These are phyloP conservation scores for Lasioglossum baleicum DNA, from an alignment of 1,140 invertebrate genomes.

Conservation along the genomic window DNA sequence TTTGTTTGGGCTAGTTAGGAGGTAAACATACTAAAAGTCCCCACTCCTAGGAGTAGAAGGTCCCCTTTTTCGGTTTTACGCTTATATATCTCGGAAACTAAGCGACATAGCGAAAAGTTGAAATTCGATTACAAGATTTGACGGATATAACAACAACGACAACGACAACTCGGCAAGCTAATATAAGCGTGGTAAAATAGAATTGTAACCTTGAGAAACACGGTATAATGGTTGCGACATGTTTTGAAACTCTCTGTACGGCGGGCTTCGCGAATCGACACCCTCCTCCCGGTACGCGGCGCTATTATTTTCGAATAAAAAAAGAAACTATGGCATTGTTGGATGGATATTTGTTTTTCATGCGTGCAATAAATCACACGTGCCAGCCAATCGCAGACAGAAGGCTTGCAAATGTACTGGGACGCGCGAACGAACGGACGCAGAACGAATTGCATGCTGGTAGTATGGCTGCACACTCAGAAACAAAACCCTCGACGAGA, in stretches of 20 bases:
- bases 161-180: no score
- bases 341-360: conserved; percentile 46
- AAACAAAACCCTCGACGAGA: conserved; percentile 1
- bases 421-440: conserved; percentile 24
- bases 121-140: no score
- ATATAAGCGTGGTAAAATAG: no score
- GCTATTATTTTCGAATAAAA: conserved; percentile 28
- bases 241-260: not conserved
- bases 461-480: not conserved
- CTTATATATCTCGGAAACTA: no score
- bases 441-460: conserved; percentile 39
- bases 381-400: conserved; percentile 37
- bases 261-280: conserved; percentile 22
- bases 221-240: no score
- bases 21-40: no score
- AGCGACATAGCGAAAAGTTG: no score
- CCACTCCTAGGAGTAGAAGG: no score
- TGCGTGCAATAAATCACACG: conserved; percentile 40
- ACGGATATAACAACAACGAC: no score
- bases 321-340: conserved; percentile 12
- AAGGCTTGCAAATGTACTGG: conserved; percentile 37
- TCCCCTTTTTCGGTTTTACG: no score
- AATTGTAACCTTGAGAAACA: no score
- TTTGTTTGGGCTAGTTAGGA: no score
- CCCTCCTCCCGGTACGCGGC: not conserved